Base-by-base conservation (phyloP, 1,140 invertebrate species). In the Caenorhabditis tropicalis region DNA sequence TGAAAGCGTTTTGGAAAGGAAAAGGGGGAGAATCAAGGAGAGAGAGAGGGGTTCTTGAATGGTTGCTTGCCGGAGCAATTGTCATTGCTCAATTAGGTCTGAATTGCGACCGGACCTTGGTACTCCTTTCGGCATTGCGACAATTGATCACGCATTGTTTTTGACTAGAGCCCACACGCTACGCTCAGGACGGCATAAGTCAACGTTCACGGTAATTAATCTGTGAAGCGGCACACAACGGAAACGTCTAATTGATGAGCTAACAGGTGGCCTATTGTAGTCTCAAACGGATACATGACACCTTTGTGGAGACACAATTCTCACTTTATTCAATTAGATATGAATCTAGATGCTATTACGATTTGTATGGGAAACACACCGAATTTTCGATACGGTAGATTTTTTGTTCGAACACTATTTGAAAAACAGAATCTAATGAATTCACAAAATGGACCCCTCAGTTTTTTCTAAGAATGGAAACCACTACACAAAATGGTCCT, bases 21-120 rank as follows among this genome's bases (percentile, higher is more conserved):
- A 58, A 43, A 56, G 53, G 36, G 10, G 65, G 36, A 15, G 43
- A 46, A 43, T n/a, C 1, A 46, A 36, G 33, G n/a, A 36, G 16
- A n/a, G n/a, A n/a, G n/a, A n/a, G 2, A 43, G 36, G n/a, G 65
- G 36, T 74, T 74, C 65, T 74, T 74, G 65, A 74, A 74, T 74
- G 36, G 58, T 65, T 19, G 65, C 65, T 21, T 24, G 36, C 65
- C 65, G 21, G 33, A 74, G 36, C 65, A 74, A 74, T 74, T 74
- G 65, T 74, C 65, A 74, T 74, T 74, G 65, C 65, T 74, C 65
- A 74, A 74, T 74, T 74, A 74, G 65, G n/a, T 43, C 65, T 74
- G 65, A 74, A 74, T 74, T 74, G 65, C 33, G 65, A 74, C 65
- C 65, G 65, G 65, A 74, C 36, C 65, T 43, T 43, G 65, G 36